phyloP scores from a whole-genome alignment of 2,113 vertebrate genomes.

The Zosterops borbonicus region DNA sequence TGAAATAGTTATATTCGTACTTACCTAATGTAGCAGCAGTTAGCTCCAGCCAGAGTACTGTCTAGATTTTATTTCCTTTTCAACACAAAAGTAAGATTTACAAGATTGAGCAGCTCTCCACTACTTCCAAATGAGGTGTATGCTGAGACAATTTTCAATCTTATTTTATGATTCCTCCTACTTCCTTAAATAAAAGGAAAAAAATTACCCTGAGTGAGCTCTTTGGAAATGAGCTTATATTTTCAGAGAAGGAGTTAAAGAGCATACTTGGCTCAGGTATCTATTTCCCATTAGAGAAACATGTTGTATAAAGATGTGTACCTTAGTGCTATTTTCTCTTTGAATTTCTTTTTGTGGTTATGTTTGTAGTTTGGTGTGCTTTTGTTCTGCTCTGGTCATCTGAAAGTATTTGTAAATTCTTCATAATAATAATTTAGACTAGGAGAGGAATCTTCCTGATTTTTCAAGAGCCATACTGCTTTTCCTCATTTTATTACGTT shows the following conservation, averaged over 20 bases:
- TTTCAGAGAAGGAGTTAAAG: neutral
- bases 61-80: neutral
- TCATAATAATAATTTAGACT: neutral
- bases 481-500: neutral
- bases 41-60: neutral
- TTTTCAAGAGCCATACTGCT: neutral
- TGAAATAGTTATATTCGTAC: neutral
- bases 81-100: neutral
- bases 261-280: neutral
- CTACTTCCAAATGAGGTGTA: neutral
- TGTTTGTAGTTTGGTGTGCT: neutral
- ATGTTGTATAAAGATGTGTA: neutral
- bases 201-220: neutral
- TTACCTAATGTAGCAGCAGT: neutral
- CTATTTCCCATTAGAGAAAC: neutral
- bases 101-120: neutral
- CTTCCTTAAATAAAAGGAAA: neutral
- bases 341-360: neutral
- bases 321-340: neutral
- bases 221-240: neutral
- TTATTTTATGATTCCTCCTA: neutral
- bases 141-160: neutral
- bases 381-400: neutral
- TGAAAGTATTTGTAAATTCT: neutral
- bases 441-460: neutral